Evolutionary conservation across 2,113 vertebrate species (phyloP).

Genomic region (Cyanoderma ruficeps): DNA sequence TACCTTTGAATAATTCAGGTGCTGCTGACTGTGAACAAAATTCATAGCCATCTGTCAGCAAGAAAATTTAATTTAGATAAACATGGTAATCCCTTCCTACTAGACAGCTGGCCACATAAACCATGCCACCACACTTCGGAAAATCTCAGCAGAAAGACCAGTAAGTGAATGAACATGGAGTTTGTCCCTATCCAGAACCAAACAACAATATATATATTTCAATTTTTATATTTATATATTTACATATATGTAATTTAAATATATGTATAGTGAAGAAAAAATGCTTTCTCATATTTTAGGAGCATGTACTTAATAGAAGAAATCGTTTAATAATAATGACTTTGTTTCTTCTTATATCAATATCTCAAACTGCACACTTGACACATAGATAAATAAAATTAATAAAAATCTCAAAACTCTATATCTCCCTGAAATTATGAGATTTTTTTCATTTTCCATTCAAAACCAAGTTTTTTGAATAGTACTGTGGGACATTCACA

Average conservation of each 20-base stretch:
- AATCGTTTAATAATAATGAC: neutral
- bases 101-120: slow-evolving; percentile 28
- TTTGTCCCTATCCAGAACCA: neutral
- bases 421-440: neutral
- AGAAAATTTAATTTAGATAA: slow-evolving; percentile 8
- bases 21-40: neutral
- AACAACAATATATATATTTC: neutral
- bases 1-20: slow-evolving; percentile 27
- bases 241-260: neutral
- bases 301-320: neutral
- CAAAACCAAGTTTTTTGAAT: neutral
- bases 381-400: neutral
- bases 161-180: neutral
- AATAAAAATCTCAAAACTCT: neutral
- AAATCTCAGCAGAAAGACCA: neutral
- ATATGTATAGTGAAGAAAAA: neutral
- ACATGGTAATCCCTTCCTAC: neutral
- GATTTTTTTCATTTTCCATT: neutral
- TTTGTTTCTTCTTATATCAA: neutral
- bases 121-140: neutral
- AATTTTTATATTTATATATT: neutral
- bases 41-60: slow-evolving; percentile 22
- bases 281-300: neutral
- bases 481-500: neutral
- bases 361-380: neutral